Evolutionary conservation across 2,888 invertebrate genomes (phyloP).

Genomic region (Aelia acuminata): DNA sequence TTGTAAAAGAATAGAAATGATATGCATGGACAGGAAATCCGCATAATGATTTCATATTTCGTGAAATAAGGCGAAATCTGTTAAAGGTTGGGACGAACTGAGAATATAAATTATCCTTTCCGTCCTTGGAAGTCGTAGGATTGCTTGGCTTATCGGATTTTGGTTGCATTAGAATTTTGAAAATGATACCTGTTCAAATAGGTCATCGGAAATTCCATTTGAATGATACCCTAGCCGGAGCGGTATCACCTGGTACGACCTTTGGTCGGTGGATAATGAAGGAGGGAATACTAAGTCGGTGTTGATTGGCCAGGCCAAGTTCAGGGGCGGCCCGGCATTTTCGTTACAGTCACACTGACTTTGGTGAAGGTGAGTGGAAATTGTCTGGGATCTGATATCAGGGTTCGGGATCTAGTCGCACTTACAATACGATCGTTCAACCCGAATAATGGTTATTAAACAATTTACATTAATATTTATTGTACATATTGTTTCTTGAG

Average conservation of each 20-base stretch:
- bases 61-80: not conserved
- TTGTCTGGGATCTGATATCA: not conserved
- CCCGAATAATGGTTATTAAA: no score
- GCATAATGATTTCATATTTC: not conserved
- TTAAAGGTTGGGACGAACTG: not conserved
- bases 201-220: constrained; percentile 32
- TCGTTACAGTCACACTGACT: not conserved
- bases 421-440: no score
- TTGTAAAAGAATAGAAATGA: no score
- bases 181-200: constrained; percentile 25
- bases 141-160: constrained; percentile 5
- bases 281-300: not conserved
- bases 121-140: not conserved
- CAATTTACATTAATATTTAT: no score
- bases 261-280: not conserved
- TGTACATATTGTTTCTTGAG: no score
- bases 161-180: not conserved
- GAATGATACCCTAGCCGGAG: not conserved
- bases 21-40: no score
- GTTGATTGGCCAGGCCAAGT: constrained; percentile 28
- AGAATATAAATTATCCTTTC: not conserved
- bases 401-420: not conserved
- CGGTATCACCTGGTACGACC: not conserved
- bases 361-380: not conserved
- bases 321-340: not conserved